phyloP scores from a whole-genome alignment of 1,140 invertebrate genomes.

The Macrobrachium rosenbergii region DNA sequence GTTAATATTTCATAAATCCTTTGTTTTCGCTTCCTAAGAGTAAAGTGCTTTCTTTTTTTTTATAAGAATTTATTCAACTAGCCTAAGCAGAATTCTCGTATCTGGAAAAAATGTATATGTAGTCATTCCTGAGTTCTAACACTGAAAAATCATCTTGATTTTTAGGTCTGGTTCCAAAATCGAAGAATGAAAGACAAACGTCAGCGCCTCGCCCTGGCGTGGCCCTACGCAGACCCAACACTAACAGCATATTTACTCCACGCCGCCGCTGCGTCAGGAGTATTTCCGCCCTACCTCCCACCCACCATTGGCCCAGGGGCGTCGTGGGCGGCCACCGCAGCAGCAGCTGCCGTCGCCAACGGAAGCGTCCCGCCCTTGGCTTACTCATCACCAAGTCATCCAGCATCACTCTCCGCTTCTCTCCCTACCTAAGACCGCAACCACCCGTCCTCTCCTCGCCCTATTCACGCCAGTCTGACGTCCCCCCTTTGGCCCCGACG shows the following conservation, averaged over 20 bases:
- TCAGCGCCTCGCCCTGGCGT: constrained; percentile 91
- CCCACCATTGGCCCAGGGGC: constrained; percentile 15
- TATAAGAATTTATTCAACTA: too few species aligned
- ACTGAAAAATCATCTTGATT: constrained; percentile 34
- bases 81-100: too few species aligned
- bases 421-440: constrained; percentile 38
- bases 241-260: constrained; percentile 92
- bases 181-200: constrained; percentile 98
- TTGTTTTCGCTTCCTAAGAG: too few species aligned
- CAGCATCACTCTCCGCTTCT: constrained; percentile 25
- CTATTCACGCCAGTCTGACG: constrained; percentile 26
- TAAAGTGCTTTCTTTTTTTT: too few species aligned
- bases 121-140: too few species aligned
- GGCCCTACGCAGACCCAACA: constrained; percentile 94
- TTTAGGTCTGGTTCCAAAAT: constrained; percentile 98
- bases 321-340: constrained; percentile 19
- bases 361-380: not conserved
- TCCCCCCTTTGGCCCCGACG: constrained; percentile 17
- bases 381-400: not conserved
- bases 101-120: too few species aligned
- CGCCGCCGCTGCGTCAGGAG: constrained; percentile 78
- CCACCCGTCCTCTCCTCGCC: constrained; percentile 42
- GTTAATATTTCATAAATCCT: too few species aligned
- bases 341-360: constrained; percentile 42
- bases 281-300: constrained; percentile 50